Evolutionary conservation across 2,888 invertebrate genomes (phyloP).

Genomic region (Bellardia bayeri): DNA sequence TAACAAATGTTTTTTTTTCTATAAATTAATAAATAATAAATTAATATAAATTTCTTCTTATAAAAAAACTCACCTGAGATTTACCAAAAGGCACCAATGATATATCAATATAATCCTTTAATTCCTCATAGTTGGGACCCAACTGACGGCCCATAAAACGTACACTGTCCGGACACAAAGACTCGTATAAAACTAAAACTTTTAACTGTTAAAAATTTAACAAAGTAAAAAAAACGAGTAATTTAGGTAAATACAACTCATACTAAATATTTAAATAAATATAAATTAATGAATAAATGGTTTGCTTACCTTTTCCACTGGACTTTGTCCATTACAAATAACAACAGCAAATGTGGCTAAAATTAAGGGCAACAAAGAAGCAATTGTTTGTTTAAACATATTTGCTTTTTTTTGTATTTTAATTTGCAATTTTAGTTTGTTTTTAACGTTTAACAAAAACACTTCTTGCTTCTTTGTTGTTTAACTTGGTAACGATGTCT

Average conservation of each 20-base stretch:
- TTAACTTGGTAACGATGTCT: slow-evolving; percentile 2
- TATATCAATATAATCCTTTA: slow-evolving; percentile 85
- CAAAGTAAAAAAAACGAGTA: neutral
- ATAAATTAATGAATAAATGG: too few relatives aligned
- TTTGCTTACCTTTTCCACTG: slow-evolving; percentile 44
- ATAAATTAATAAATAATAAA: too few relatives aligned
- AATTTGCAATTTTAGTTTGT: neutral
- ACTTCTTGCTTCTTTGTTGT: neutral
- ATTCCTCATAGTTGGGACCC: slow-evolving; percentile 84
- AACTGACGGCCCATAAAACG: slow-evolving; percentile 86
- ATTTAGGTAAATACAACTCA: neutral
- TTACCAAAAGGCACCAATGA: slow-evolving; percentile 88
- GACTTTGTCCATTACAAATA: slow-evolving; percentile 30
- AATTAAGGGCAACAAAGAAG: slow-evolving; percentile 16
- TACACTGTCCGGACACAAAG: slow-evolving; percentile 87
- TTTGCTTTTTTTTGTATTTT: neutral
- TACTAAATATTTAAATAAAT: slow-evolving; percentile 3
- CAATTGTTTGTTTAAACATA: slow-evolving; percentile 27
- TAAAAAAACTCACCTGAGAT: slow-evolving; percentile 85
- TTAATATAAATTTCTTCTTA: neutral
- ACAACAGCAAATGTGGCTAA: slow-evolving; percentile 14
- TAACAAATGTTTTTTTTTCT: neutral
- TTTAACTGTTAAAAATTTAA: slow-evolving; percentile 81
- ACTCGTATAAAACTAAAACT: slow-evolving; percentile 87
- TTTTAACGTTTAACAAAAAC: neutral